phyloP scores from a whole-genome alignment of 1,140 invertebrate genomes.

The Onthophagus taurus region DNA sequence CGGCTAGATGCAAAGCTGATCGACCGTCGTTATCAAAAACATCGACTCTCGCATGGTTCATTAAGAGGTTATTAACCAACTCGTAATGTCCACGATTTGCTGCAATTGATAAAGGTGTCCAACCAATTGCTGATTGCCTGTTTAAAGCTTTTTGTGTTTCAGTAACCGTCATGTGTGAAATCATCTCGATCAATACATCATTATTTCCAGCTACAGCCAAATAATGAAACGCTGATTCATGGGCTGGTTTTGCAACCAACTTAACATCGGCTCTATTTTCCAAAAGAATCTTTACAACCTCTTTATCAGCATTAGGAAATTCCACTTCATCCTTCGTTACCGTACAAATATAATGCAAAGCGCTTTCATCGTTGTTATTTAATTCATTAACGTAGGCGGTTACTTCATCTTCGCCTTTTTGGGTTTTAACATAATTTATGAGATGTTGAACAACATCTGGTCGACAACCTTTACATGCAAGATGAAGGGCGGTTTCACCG shows the following conservation, averaged over 20 bases:
- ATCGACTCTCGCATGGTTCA: conserved; percentile 92
- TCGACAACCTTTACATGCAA: conserved; percentile 77
- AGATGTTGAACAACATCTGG: conserved; percentile 78
- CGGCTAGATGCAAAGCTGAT: conserved; percentile 90
- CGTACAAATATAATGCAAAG: conserved; percentile 81
- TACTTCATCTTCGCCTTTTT: conserved; percentile 58
- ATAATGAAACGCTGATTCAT: conserved; percentile 93
- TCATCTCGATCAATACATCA: conserved; percentile 87
- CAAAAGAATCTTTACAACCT: conserved; percentile 80
- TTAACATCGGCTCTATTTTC: conserved; percentile 84
- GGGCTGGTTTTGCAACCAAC: conserved; percentile 70
- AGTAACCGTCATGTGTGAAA: conserved; percentile 74
- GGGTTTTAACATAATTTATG: conserved; percentile 73
- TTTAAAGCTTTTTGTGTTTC: conserved; percentile 90
- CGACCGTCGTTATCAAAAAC: conserved; percentile 95
- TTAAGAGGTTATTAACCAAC: conserved; percentile 74
- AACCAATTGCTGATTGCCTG: conserved; percentile 81
- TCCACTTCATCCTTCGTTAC: conserved; percentile 67
- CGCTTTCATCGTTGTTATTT: conserved; percentile 86
- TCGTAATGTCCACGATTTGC: conserved; percentile 69
- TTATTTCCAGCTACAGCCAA: conserved; percentile 92
- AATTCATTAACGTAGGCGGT: conserved; percentile 69
- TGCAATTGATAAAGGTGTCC: conserved; percentile 93
- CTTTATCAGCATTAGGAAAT: conserved; percentile 72
- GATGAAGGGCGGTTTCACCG: conserved; percentile 91